Percentiles rank a stretch among this genome's conserved stretches.
These are phyloP conservation scores for Hemicrepidius hirtus DNA, from an alignment of 2,888 invertebrate species.

Conservation along the genomic window DNA sequence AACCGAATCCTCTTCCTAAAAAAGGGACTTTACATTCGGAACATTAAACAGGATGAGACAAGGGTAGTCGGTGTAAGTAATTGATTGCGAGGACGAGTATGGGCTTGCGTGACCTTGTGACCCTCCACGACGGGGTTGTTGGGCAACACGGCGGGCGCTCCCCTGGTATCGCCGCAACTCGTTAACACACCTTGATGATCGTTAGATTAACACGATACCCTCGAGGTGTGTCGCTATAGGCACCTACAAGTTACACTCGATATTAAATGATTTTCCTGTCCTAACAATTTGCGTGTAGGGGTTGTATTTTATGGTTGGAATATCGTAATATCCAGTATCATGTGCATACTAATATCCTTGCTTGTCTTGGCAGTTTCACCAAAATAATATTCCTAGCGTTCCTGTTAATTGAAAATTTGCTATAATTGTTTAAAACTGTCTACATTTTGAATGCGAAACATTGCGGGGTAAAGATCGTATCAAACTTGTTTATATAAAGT, in stretches of 20 bases:
- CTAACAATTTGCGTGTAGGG: background rate
- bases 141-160: conserved; percentile 35
- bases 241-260: conserved; percentile 11
- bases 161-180: conserved; percentile 42
- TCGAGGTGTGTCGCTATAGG: conserved; percentile 37
- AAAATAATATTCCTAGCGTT: too few relatives aligned
- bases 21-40: conserved; percentile 37
- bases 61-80: conserved; percentile 44
- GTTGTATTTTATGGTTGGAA: conserved; percentile 1
- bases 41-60: conserved; percentile 48
- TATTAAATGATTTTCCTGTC: conserved; percentile 17
- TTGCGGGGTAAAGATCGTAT: too few relatives aligned
- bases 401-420: too few relatives aligned
- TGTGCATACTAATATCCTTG: too few relatives aligned
- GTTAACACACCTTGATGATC: conserved; percentile 52
- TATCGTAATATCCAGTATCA: too few relatives aligned
- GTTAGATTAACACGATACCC: conserved; percentile 47
- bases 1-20: conserved; percentile 32
- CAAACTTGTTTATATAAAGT: too few relatives aligned
- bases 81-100: conserved; percentile 47
- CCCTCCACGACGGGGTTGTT: conserved; percentile 39
- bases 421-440: too few relatives aligned
- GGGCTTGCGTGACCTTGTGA: conserved; percentile 49
- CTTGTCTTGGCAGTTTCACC: too few relatives aligned
- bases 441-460: too few relatives aligned